Conservation (phyloP, 2,888 invertebrate genomes). For the Drosophila borborema region DNA sequence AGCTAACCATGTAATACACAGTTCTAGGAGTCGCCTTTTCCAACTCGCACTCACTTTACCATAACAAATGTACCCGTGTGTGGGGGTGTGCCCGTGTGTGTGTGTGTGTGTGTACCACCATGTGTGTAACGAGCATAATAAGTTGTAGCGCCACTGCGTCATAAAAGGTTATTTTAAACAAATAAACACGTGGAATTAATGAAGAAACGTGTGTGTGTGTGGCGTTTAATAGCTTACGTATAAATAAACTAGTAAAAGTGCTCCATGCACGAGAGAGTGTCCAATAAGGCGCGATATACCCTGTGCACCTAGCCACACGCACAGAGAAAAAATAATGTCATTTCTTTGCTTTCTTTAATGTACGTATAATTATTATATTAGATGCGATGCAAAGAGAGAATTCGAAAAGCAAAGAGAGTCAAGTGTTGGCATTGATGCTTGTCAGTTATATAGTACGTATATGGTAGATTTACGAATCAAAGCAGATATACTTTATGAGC, state of each 20-base stretch:
- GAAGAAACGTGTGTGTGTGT: conserved; percentile 73
- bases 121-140: conserved; percentile 49
- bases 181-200: conserved; percentile 77
- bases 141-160: conserved; percentile 69
- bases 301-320: not conserved
- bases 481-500: too few species aligned
- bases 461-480: too few species aligned
- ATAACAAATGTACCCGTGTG: not conserved
- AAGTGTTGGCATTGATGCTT: too few species aligned
- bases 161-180: conserved; percentile 77
- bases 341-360: not conserved
- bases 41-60: not conserved
- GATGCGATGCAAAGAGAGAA: not conserved
- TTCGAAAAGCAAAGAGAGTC: too few species aligned
- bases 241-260: conserved; percentile 16
- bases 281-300: conserved; percentile 7
- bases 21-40: conserved; percentile 1
- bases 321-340: not conserved
- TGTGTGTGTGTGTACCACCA: conserved; percentile 26
- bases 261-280: not conserved
- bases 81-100: not conserved
- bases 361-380: not conserved
- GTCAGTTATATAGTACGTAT: too few species aligned
- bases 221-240: conserved; percentile 48
- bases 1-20: conserved; percentile 21